Conservation (phyloP, 2,113 vertebrate species). For the Eudyptes chrysolophus region DNA sequence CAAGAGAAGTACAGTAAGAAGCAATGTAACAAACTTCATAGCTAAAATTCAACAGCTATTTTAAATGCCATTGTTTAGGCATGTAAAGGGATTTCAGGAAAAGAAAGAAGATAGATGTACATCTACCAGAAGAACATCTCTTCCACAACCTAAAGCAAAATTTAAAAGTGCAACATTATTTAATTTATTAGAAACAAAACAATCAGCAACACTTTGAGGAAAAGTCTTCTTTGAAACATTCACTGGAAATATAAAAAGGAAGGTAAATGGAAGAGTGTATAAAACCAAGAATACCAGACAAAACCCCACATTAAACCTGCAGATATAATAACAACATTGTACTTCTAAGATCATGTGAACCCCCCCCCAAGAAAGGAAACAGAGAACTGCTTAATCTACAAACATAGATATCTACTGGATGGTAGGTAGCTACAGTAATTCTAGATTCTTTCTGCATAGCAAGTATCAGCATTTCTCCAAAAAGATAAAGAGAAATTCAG, state of each 20-base stretch:
- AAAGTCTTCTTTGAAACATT: not conserved
- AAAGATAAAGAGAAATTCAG: not conserved
- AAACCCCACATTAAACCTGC: not conserved
- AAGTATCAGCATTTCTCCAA: not conserved
- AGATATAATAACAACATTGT: not conserved
- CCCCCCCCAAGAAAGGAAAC: not conserved
- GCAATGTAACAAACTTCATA: not conserved
- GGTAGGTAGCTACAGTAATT: not conserved
- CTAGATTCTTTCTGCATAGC: not conserved
- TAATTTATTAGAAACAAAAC: not conserved
- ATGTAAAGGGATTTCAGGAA: not conserved
- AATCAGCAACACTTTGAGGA: not conserved
- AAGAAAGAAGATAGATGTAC: not conserved
- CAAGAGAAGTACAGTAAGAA: not conserved
- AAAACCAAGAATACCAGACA: not conserved
- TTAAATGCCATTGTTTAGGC: not conserved
- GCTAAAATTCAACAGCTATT: not conserved
- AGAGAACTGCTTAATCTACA: not conserved
- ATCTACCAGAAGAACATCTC: not conserved
- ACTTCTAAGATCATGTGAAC: not conserved
- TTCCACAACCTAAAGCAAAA: not conserved
- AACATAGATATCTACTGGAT: not conserved
- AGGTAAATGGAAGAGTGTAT: not conserved
- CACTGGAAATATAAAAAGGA: not conserved
- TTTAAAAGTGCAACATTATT: not conserved